Base-by-base conservation (phyloP, 2,888 invertebrate genomes). In the Macrostomum cliftonense region DNA sequence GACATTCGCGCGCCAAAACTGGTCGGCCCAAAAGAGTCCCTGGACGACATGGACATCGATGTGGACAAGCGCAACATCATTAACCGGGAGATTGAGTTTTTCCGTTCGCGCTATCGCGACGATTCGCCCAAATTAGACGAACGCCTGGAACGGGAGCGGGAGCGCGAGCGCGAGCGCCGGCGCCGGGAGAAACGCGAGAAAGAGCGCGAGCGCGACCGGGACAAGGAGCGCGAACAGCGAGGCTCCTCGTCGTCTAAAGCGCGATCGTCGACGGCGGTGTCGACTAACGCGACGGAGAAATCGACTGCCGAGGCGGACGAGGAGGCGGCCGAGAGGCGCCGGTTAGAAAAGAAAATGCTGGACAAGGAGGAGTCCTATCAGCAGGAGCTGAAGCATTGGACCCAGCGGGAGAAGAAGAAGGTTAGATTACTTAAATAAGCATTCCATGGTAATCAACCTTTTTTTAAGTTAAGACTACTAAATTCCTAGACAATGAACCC, bases 301-400 rank as follows among this genome's bases (percentile, higher is more conserved):
- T 36, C 19, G 21, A 9, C 16, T 21, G 12, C 39, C 20, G 19
- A 65, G 65, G 38, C 40, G 57, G 89, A 89, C 65, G 91, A 93
- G 62, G 91, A 93, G 68, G 77, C 80, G 17, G 79, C 87, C 51
- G 91, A 93, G 63, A 78, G 83, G 61, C 83, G 88, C 66, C 81
- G 87, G 58, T 74, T 80, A 7, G 91, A 93, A 65, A 80, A 89
- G 68, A 80, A 84, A 70, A 83, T 89, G 0, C 73, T 88, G 12
- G 91, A 93, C 66, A 91, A 91, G 70, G 93, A 93, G 71, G 82
- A 83, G 37, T 84, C 86, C n/a, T 93, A 93, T 71, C 89, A 93
- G 73, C 86, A 74, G 74, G 84, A 71, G 38, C 57, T 71, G 45
- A 67, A 68, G 53, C 63, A 63, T 48, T 63, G 68, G 72, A 65